A percentile compares a stretch with the other conserved stretches of the same genome.
These are phyloP conservation scores for Parazoanthus atlanticus DNA, from an alignment of 92 coral and sea anemone genomes.

Conservation along the genomic window DNA sequence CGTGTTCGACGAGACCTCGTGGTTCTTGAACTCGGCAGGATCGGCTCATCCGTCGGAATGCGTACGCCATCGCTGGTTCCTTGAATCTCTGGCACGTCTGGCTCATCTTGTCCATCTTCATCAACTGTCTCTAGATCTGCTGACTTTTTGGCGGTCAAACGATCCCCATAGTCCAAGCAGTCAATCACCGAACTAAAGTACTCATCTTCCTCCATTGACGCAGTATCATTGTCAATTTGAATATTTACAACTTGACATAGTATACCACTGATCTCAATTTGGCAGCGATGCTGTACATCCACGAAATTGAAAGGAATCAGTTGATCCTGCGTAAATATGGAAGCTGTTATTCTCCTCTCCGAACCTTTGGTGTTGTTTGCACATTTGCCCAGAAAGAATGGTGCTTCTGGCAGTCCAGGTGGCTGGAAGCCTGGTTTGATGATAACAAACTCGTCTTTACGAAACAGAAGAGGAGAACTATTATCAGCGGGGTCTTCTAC, in stretches of 20 bases:
- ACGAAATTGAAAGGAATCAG: constrained; percentile 27
- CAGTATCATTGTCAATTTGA: constrained; percentile 23
- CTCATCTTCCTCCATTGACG: constrained; percentile 26
- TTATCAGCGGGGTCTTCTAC: constrained; percentile 10
- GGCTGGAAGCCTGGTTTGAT: constrained; percentile 39
- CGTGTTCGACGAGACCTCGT: constrained; percentile 17
- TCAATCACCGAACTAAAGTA: constrained; percentile 32
- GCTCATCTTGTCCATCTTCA: constrained; percentile 4
- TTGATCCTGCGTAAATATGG: constrained; percentile 11
- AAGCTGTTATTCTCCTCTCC: constrained; percentile 19
- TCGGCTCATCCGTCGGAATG: constrained; percentile 14
- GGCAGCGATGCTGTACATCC: constrained; percentile 24
- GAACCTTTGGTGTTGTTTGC: constrained; percentile 31
- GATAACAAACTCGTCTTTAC: constrained; percentile 14
- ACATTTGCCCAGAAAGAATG: constrained; percentile 44
- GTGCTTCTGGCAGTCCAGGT: constrained; percentile 22
- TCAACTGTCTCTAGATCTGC: constrained; percentile 24
- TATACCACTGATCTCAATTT: constrained; percentile 27
- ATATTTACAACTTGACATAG: constrained; percentile 26
- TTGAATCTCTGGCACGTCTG: constrained; percentile 2
- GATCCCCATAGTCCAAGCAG: constrained; percentile 50
- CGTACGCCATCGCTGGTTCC: constrained; percentile 4
- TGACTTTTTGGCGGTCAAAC: constrained; percentile 42
- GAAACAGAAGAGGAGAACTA: constrained; percentile 19
- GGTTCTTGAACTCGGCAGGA: constrained; percentile 6